Evolutionary conservation across 2,888 invertebrate species (phyloP), one percentile per base, ranked within the genome.

Genomic region (Keiferia lycopersicella): DNA sequence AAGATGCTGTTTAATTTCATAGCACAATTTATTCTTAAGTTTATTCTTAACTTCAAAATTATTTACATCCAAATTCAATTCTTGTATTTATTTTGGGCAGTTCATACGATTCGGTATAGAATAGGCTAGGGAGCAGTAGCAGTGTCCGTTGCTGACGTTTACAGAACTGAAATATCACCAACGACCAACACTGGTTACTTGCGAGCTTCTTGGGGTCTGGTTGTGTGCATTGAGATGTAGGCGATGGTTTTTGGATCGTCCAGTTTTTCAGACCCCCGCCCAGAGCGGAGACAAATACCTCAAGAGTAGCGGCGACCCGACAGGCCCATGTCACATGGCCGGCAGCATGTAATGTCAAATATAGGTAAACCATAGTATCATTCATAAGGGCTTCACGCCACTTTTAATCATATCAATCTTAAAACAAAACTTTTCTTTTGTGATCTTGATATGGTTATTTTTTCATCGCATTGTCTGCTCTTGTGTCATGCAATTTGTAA

Each of bases 281-380:
- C 84, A 86, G 84, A 77, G 89, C 90, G 91, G 91, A 87, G 86
- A 85, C 84, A 86, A 84, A 86, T 84, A 79, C 87, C 76, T 76
- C 83, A 84, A 84, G 88, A 84, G 80, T 74, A 77, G 84, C 85
- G 77, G 90, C 82, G 83, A 86, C 83, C 83, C 82, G 84, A 84
- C 87, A 83, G 86, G 87, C 88, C 86, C 76, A 86, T 80, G 80
- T 84, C 89, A 86, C 84, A 86, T 85, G 89, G 91, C 86, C 82
- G 85, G 84, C 86, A 80, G 87, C 90, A 88, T 90, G 89, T 85
- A 82, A 81, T 87, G 86, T 84, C 82, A 77, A 76, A 76, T 85
- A 88, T 91, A 91, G 91, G 91, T 91, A 91, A 91, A 90, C 88
- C 87, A 88, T 90, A 90, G 91, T 91, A 90, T 87, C 91, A 91